Evolutionary conservation across 2,888 invertebrate species (phyloP).

Genomic region (Pediacus dermestoides): DNA sequence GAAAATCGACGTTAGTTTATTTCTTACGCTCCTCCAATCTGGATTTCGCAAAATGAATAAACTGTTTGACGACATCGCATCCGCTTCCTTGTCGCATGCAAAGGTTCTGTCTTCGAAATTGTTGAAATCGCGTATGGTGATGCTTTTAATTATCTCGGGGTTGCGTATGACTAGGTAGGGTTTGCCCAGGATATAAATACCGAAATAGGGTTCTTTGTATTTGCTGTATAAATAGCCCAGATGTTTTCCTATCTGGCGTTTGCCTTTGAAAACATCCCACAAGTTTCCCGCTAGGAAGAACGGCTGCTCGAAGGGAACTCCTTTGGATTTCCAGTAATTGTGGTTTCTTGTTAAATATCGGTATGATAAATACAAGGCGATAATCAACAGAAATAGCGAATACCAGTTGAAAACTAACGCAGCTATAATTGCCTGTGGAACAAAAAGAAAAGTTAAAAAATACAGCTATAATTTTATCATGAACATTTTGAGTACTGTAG

Average conservation of each 20-base stretch:
- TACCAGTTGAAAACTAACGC: conserved; percentile 14
- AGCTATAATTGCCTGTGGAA: no score
- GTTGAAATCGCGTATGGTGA: conserved; percentile 51
- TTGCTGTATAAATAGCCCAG: conserved; percentile 42
- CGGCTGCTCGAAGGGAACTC: conserved; percentile 33
- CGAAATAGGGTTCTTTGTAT: conserved; percentile 43
- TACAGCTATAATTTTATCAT: no score
- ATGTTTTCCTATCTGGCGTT: conserved; percentile 42
- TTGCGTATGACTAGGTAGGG: conserved; percentile 50
- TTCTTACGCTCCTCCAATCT: conserved; percentile 54
- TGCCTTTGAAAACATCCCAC: conserved; percentile 35
- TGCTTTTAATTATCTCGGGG: conserved; percentile 49
- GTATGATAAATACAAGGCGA: conserved; percentile 23
- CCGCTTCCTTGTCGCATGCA: conserved; percentile 48
- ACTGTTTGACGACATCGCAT: conserved; percentile 49
- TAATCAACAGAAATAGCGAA: conserved; percentile 20
- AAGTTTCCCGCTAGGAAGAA: conserved; percentile 33
- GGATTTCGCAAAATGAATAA: conserved; percentile 51
- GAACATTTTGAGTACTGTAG: no score
- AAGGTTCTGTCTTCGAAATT: conserved; percentile 52
- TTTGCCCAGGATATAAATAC: conserved; percentile 51
- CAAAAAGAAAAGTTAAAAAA: no score
- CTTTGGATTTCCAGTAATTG: conserved; percentile 33
- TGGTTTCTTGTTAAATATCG: conserved; percentile 29
- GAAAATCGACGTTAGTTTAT: conserved; percentile 54